A percentile compares a stretch with the other conserved stretches of the same genome.
Evolutionary conservation across 1,140 invertebrate species (phyloP).

Genomic region (Drosophila willistoni): DNA sequence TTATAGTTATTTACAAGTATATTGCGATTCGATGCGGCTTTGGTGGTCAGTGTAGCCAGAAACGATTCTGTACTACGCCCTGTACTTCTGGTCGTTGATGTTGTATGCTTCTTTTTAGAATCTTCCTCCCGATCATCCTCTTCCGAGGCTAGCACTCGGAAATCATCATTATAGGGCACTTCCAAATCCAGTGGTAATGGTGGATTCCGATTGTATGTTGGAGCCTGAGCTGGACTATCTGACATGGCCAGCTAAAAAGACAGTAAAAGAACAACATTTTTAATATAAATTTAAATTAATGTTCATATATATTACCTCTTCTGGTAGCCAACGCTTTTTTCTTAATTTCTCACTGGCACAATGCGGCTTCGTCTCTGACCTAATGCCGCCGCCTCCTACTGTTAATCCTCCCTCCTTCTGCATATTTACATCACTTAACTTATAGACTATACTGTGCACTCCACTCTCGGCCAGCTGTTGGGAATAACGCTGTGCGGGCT

Average conservation of each 20-base stretch:
- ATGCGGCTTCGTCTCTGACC: conserved; percentile 58
- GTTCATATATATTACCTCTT: conserved; percentile 69
- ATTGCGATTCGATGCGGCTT: conserved; percentile 77
- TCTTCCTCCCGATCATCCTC: conserved; percentile 56
- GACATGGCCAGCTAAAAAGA: conserved; percentile 67
- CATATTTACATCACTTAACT: conserved; percentile 90
- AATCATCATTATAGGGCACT: conserved; percentile 86
- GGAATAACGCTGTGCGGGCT: conserved; percentile 91
- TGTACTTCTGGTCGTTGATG: conserved; percentile 51
- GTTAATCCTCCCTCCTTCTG: conserved; percentile 55
- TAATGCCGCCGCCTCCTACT: conserved; percentile 53
- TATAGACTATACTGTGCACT: conserved; percentile 93
- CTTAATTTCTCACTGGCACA: conserved; percentile 79
- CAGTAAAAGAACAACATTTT: too few relatives aligned
- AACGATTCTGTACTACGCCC: conserved; percentile 71
- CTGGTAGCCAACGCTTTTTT: conserved; percentile 83
- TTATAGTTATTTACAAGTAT: conserved; percentile 83
- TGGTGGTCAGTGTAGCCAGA: conserved; percentile 68
- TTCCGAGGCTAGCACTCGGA: conserved; percentile 82
- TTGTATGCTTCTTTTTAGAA: conserved; percentile 37
- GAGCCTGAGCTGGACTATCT: conserved; percentile 64
- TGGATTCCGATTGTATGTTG: conserved; percentile 85
- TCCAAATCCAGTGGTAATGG: conserved; percentile 86
- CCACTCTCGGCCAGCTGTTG: conserved; percentile 83
- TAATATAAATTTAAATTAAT: too few relatives aligned